Base-by-base conservation (phyloP, 53 echinoderm and acorn worm species). In the Zoroaster sp. region DNA sequence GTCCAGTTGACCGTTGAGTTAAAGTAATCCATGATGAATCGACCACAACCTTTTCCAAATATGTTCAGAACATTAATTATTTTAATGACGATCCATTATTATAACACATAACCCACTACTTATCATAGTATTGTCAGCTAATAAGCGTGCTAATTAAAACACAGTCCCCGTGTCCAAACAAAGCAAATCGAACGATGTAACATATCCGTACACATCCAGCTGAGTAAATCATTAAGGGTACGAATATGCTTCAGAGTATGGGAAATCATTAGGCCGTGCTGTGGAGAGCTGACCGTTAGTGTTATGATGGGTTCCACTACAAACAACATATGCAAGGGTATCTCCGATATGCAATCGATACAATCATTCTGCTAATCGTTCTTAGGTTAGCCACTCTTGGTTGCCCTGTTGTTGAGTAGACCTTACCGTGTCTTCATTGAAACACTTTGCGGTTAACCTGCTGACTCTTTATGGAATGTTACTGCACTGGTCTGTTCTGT, bases 1-100 rank as follows among this genome's bases (percentile, higher is more conserved):
- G 11, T 59, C 63, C 63, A 47, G 85, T 85, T 85, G 31, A 17
- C 83, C 41, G 83, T 65, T 23, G 49, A 70, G 34, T 85, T 85
- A 49, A 49, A 33, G 5, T n/a, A 85, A 34, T 85, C 85, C 70
- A 85, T 85, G 31, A 34, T 47, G 70, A 20, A 39, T 32, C 8
- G 5, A 12, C n/a, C n/a, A n/a, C n/a, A n/a, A n/a, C n/a, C n/a
- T n/a, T n/a, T n/a, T n/a, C n/a, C n/a, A n/a, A n/a, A n/a, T n/a
- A n/a, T n/a, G n/a, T n/a, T n/a, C n/a, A n/a, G n/a, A n/a, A n/a
- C n/a, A n/a, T n/a, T n/a, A 59, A 59, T 1, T 28, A 13, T 55
- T 55, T 55, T 55, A 59, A 59, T 59, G 63, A 59, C 21, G 63
- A 25, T 59, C 63, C 25, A 59, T 25, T 11, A 5, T 55, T n/a